Conservation (phyloP, 2,888 invertebrate genomes). For the Ariolimax columbianus region DNA sequence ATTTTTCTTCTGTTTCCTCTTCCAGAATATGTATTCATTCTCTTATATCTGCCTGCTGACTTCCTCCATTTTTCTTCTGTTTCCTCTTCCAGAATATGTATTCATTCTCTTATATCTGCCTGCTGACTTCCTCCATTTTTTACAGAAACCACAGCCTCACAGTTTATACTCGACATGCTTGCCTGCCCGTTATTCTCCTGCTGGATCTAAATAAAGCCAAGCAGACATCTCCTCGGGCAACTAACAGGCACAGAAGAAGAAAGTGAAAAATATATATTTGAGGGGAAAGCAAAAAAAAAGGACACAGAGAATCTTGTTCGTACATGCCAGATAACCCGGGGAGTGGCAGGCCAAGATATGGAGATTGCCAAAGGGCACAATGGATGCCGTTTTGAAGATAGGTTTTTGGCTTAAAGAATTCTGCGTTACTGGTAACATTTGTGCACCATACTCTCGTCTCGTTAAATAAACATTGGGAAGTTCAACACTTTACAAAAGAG, state of each 20-base stretch:
- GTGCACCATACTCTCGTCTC: background rate
- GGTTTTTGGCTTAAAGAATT: background rate
- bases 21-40: too few relatives aligned
- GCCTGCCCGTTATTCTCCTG: background rate
- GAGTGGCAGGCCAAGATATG: slow-evolving; percentile 28
- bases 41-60: too few relatives aligned
- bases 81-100: too few relatives aligned
- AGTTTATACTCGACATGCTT: background rate
- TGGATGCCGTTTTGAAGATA: slow-evolving; percentile 14
- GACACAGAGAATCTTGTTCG: background rate
- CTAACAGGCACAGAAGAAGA: background rate
- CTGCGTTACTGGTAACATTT: background rate
- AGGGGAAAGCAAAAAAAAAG: background rate
- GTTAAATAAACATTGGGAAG: slow-evolving; percentile 2
- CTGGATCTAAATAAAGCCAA: background rate
- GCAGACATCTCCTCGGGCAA: background rate
- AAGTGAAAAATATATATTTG: background rate
- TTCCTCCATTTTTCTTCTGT: too few relatives aligned
- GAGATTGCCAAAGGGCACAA: slow-evolving; percentile 43
- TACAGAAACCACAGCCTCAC: background rate
- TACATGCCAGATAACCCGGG: slow-evolving; percentile 30
- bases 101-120: too few relatives aligned
- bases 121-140: too few relatives aligned
- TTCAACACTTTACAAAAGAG: background rate
- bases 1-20: too few relatives aligned